Percentiles rank a stretch among this genome's conserved stretches.
phyloP scores from a whole-genome alignment of 2,797 vertebrate species.

The Thunnus albacares region DNA sequence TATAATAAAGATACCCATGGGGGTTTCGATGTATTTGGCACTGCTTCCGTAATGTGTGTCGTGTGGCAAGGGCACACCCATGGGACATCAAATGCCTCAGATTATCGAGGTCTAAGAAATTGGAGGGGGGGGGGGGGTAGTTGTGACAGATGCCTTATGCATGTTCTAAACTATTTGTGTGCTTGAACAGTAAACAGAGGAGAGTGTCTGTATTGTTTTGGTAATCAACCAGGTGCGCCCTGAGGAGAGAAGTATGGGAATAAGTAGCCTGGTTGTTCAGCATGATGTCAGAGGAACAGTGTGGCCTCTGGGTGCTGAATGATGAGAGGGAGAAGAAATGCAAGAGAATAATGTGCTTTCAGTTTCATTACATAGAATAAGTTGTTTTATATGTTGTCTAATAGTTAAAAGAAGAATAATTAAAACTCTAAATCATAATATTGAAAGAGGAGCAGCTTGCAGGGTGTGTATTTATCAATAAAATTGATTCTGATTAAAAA shows the following conservation, averaged over 20 bases:
- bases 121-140: not conserved
- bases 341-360: conserved; percentile 6
- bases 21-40: conserved; percentile 21
- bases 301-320: conserved; percentile 26
- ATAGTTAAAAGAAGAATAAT: not conserved
- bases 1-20: conserved; percentile 53
- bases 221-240: conserved; percentile 29
- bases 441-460: not conserved
- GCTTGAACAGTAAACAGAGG: not conserved
- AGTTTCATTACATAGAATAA: not conserved
- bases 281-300: conserved; percentile 24
- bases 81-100: conserved; percentile 8
- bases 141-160: not conserved
- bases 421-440: not conserved
- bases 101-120: not conserved
- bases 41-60: conserved; percentile 2
- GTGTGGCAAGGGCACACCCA: conserved; percentile 16
- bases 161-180: conserved; percentile 4
- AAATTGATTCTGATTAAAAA: not conserved
- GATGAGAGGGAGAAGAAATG: conserved; percentile 13
- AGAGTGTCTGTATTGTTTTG: conserved; percentile 24
- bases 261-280: conserved; percentile 32
- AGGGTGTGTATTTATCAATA: not conserved
- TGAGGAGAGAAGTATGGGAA: conserved; percentile 13
- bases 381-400: not conserved